These are phyloP conservation scores for Dufourea novaeangliae DNA, from an alignment of 1,140 invertebrate species.

Conservation along the genomic window DNA sequence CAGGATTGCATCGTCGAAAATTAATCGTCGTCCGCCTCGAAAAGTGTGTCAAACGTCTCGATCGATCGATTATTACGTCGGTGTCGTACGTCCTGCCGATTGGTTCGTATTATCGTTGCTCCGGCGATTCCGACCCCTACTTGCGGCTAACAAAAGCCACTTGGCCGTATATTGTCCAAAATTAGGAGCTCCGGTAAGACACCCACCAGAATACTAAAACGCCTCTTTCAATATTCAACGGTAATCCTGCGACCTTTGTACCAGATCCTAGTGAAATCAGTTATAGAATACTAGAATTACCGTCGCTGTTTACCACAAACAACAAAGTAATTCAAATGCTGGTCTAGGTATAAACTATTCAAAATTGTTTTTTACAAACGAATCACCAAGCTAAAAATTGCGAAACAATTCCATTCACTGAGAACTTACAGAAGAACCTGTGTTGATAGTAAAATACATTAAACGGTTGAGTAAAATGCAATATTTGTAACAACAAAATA, in stretches of 20 bases:
- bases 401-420: too few species aligned
- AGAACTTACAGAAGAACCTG: too few species aligned
- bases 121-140: not conserved
- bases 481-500: too few species aligned
- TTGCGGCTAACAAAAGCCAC: not conserved
- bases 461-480: too few species aligned
- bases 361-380: too few species aligned
- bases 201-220: not conserved
- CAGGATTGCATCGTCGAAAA: conserved; percentile 25
- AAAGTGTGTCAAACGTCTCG: conserved; percentile 36
- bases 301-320: not conserved
- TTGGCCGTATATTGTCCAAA: not conserved
- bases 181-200: not conserved
- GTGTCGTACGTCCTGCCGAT: conserved; percentile 20
- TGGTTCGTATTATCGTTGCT: conserved; percentile 22
- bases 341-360: too few species aligned
- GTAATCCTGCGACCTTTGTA: not conserved
- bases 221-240: not conserved
- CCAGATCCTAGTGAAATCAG: not conserved
- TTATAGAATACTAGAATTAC: not conserved
- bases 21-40: conserved; percentile 15
- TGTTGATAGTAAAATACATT: too few species aligned
- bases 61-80: conserved; percentile 33
- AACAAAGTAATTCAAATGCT: too few species aligned
- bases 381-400: too few species aligned